Percentiles rank a stretch among this genome's conserved stretches.
These are phyloP conservation scores for Rhyacichthys aspro DNA, from an alignment of 2,797 vertebrate species.

Conservation along the genomic window DNA sequence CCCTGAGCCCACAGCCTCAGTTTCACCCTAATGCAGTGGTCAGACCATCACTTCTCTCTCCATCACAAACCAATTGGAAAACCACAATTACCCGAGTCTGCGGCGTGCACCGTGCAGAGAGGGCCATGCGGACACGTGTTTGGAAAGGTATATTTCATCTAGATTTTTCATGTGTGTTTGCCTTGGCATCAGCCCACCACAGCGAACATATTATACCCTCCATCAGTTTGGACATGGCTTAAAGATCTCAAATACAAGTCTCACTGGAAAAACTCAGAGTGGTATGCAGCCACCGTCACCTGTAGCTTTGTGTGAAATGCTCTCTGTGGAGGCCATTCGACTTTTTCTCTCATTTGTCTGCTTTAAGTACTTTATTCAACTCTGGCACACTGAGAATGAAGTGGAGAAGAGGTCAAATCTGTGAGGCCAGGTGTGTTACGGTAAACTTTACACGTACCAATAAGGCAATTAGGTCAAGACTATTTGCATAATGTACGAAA, in stretches of 20 bases:
- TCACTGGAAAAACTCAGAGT: conserved; percentile 32
- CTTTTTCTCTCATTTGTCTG: too few species aligned
- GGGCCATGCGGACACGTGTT: conserved; percentile 33
- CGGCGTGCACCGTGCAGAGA: conserved; percentile 16
- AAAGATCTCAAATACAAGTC: conserved; percentile 49
- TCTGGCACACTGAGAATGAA: too few species aligned
- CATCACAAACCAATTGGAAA: conserved; percentile 48
- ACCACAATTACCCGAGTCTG: conserved; percentile 50
- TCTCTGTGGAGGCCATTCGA: background rate
- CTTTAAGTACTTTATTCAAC: too few species aligned
- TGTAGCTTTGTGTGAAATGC: conserved; percentile 24
- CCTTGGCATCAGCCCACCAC: conserved; percentile 52
- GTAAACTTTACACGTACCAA: too few species aligned
- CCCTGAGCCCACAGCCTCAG: conserved; percentile 36
- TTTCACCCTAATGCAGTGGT: conserved; percentile 51
- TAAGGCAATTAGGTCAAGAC: background rate
- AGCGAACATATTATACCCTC: conserved; percentile 46
- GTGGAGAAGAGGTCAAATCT: too few species aligned
- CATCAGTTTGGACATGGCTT: conserved; percentile 18
- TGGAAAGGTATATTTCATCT: conserved; percentile 65
- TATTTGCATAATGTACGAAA: background rate
- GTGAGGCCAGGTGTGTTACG: too few species aligned
- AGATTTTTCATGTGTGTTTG: conserved; percentile 67
- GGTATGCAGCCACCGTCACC: conserved; percentile 35
- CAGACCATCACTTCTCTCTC: conserved; percentile 48